A percentile compares a stretch with the other conserved stretches of the same genome.
phyloP scores from a whole-genome alignment of 2,113 vertebrate genomes.

The Chaetorhynchus papuensis region DNA sequence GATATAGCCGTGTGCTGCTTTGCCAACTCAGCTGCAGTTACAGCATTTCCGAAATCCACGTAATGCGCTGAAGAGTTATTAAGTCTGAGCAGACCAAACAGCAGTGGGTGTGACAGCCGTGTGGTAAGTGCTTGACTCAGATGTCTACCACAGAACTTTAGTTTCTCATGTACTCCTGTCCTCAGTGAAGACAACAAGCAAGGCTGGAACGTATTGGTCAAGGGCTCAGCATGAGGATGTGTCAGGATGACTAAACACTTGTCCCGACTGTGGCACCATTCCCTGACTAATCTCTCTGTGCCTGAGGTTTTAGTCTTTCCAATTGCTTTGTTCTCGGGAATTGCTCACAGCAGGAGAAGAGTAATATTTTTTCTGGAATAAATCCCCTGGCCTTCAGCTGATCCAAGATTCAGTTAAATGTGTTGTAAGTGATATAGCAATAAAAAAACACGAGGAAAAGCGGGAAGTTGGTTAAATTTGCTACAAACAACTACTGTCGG shows the following conservation, averaged over 20 bases:
- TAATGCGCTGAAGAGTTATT: not conserved
- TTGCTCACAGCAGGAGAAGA: constrained; percentile 10
- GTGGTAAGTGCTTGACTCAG: constrained; percentile 55
- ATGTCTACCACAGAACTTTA: constrained; percentile 12
- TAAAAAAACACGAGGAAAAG: not conserved
- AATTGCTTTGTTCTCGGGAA: constrained; percentile 9
- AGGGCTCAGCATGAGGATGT: not conserved
- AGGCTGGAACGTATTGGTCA: constrained; percentile 21
- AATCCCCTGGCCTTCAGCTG: not conserved
- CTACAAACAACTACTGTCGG: not conserved
- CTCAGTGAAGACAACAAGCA: not conserved
- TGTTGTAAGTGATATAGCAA: not conserved
- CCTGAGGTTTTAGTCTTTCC: constrained; percentile 38
- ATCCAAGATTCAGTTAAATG: not conserved
- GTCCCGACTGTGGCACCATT: not conserved
- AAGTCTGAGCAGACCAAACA: constrained; percentile 18
- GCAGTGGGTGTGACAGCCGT: constrained; percentile 25
- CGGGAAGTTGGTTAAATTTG: not conserved
- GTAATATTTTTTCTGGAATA: constrained; percentile 36
- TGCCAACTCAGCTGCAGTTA: not conserved
- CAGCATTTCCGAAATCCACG: not conserved
- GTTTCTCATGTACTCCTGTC: constrained; percentile 32
- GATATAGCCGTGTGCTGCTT: not conserved
- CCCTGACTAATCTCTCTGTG: constrained; percentile 28
- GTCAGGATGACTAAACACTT: constrained; percentile 39